Evolutionary conservation across 35 echinoderm and acorn worm genomes (phyloP).

Genomic region (Ophiothrix spiculata): DNA sequence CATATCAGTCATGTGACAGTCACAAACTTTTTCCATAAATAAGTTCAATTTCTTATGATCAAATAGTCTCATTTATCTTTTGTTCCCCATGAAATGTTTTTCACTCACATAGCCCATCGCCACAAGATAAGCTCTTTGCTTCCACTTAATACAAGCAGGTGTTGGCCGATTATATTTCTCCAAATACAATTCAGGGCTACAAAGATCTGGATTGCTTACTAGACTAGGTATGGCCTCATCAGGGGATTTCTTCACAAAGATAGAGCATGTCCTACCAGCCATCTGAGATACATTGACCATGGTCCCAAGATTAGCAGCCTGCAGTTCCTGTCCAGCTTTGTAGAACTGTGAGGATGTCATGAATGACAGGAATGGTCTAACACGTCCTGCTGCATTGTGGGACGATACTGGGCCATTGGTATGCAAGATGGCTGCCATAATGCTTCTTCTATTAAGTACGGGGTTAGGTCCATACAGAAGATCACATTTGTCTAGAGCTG

Average conservation of each 20-base stretch:
- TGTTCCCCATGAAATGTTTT: not conserved
- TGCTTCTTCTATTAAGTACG: not conserved
- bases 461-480: conserved; percentile 2
- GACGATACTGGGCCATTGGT: not conserved
- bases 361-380: not conserved
- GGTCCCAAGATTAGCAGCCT: not conserved
- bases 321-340: not conserved
- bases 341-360: not conserved
- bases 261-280: not conserved
- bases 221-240: not conserved
- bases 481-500: too few relatives aligned
- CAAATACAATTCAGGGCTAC: not conserved
- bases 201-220: not conserved
- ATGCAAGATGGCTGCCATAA: not conserved
- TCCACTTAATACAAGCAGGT: not conserved
- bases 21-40: too few relatives aligned
- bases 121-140: not conserved
- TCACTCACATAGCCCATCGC: not conserved
- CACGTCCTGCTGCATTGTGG: not conserved
- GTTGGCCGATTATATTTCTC: not conserved
- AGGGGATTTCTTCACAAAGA: not conserved
- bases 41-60: too few relatives aligned
- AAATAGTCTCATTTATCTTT: too few relatives aligned
- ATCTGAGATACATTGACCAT: not conserved
- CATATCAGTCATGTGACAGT: too few relatives aligned